These are phyloP conservation scores for Athene noctua DNA, from an alignment of 2,113 vertebrate species.

Conservation along the genomic window DNA sequence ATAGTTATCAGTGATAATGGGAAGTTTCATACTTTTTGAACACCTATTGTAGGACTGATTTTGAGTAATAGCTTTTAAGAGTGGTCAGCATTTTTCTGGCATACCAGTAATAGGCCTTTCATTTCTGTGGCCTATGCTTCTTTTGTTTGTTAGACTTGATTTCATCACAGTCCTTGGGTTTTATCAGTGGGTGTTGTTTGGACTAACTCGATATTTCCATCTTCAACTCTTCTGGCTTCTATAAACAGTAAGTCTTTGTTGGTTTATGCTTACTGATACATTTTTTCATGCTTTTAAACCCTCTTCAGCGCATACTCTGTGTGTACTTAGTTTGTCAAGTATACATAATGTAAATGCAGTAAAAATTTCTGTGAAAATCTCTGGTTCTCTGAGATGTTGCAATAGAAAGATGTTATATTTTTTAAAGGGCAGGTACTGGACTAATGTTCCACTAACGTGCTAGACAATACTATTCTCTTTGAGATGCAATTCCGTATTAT, in stretches of 20 bases:
- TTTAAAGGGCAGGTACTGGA: background rate
- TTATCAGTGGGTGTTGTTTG: constrained; percentile 54
- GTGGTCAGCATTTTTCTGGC: background rate
- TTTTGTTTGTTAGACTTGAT: constrained; percentile 55
- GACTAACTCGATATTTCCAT: constrained; percentile 13
- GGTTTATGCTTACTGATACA: background rate
- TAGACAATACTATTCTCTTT: background rate
- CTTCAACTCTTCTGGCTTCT: constrained; percentile 26
- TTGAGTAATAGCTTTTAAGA: background rate
- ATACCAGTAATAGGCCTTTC: background rate
- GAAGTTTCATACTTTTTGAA: background rate
- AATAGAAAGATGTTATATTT: background rate
- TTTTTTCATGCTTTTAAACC: constrained; percentile 2
- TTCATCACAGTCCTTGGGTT: constrained; percentile 59
- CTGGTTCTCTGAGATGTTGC: background rate
- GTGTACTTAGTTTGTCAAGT: background rate
- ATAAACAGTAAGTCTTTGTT: background rate
- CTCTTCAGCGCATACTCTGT: background rate
- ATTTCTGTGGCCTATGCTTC: background rate
- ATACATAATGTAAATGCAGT: background rate
- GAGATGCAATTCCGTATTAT: background rate
- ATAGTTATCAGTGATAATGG: background rate
- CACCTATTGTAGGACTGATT: background rate
- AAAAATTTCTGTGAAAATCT: background rate
- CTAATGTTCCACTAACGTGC: background rate